Evolutionary conservation across 2,113 vertebrate genomes (phyloP).

Genomic region (Jacana jacana): DNA sequence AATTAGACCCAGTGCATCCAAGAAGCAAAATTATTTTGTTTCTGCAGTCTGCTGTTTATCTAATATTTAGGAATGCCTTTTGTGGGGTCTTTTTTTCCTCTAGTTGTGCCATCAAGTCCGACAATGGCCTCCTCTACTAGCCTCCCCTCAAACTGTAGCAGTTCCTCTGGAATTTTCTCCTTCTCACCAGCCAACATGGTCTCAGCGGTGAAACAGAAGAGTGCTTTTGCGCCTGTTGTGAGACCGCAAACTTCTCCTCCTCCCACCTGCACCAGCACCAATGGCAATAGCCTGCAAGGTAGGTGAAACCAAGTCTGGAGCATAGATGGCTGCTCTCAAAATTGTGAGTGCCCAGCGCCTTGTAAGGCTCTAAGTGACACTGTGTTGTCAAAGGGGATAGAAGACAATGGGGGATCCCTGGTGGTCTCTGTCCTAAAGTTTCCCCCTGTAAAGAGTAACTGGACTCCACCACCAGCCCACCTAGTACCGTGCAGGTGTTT

Average conservation of each 20-base stretch:
- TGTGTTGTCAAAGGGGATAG: neutral
- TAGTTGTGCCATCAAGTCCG: constrained; percentile 94
- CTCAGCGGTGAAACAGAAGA: constrained; percentile 97
- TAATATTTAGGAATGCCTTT: constrained; percentile 2
- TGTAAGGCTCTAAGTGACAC: neutral
- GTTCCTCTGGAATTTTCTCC: constrained; percentile 96
- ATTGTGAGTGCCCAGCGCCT: neutral
- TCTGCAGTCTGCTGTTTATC: neutral
- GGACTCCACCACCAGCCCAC: neutral
- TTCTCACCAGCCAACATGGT: constrained; percentile 99
- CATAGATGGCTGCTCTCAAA: neutral
- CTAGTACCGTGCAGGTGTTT: neutral
- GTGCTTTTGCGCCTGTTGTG: constrained; percentile 96
- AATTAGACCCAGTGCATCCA: neutral
- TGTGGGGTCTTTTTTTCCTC: constrained; percentile 40
- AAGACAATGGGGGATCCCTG: neutral
- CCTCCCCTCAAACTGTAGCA: constrained; percentile 96
- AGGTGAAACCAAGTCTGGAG: constrained; percentile 17
- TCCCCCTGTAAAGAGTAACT: neutral
- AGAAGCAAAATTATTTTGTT: neutral
- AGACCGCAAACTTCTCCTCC: constrained; percentile 95
- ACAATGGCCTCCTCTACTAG: constrained; percentile 97
- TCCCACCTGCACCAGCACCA: constrained; percentile 96
- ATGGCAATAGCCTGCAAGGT: constrained; percentile 97
- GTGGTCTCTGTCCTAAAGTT: constrained; percentile 4